phyloP scores from a whole-genome alignment of 92 coral and sea anemone genomes.

The Zoanthus gigantus region DNA sequence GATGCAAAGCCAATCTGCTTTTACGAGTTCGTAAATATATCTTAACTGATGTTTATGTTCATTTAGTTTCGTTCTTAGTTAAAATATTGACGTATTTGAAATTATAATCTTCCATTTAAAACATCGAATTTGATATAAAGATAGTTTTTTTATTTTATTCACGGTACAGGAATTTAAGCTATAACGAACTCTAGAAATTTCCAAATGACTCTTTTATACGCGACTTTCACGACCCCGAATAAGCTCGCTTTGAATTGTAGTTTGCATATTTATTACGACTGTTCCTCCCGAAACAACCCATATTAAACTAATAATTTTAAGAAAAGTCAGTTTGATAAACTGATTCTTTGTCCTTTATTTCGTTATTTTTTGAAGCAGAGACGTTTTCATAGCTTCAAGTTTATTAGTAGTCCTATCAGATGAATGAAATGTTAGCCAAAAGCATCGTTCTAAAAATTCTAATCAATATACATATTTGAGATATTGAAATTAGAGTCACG shows the following conservation, averaged over 20 bases:
- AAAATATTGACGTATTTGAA: slow-evolving; percentile 42
- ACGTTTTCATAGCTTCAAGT: not conserved
- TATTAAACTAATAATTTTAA: not conserved
- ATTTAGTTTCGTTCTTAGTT: not conserved
- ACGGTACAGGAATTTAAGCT: not conserved
- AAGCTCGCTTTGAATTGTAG: not conserved
- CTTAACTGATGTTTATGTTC: not conserved
- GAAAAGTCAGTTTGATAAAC: not conserved
- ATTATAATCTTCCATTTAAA: not conserved
- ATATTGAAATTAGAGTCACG: slow-evolving; percentile 10
- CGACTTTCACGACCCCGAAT: slow-evolving; percentile 14
- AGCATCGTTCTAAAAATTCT: not conserved
- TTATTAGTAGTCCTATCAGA: not conserved
- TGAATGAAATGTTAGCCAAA: not conserved
- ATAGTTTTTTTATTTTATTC: not conserved
- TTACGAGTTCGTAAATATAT: not conserved
- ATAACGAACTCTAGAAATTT: slow-evolving; percentile 13
- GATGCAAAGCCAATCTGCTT: slow-evolving; percentile 16
- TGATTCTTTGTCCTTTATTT: not conserved
- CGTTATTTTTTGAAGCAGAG: not conserved
- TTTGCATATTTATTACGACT: not conserved
- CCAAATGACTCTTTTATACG: not conserved
- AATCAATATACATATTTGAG: not conserved
- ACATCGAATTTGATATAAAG: not conserved
- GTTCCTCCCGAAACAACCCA: not conserved